Base-by-base conservation (phyloP, 2,113 vertebrate species). In the Cinclus cinclus region DNA sequence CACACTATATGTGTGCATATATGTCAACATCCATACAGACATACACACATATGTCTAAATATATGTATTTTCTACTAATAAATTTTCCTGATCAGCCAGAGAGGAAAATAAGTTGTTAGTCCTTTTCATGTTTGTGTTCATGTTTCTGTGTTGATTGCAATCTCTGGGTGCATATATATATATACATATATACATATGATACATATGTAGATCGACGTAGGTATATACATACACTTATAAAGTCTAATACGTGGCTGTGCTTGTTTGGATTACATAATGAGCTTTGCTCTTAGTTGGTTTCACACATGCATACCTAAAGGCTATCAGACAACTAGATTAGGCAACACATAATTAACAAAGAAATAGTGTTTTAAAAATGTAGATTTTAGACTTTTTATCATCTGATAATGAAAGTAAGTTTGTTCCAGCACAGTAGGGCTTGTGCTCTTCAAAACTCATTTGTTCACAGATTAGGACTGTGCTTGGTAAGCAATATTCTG, bases 11-110 rank as follows among this genome's bases (percentile, higher is more conserved):
- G 4, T 22, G 21, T 49, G 6, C 5, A 11, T 31, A 17, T 52
- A 30, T 10, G 1, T 44, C 46, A 46, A 28, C 1, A 27, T 56
- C 1, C 5, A 23, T 2, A 25, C 4, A 37, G 6, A 31, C 13
- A 37, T 46, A 22, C 17, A 42, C 5, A 28, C 6, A 7, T 46
- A 20, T 7, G 1, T 41, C 21, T 30, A 2, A 42, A 10, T 53
- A 28, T 11, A 22, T 35, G 2, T 28, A 4, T 67, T 81, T 90
- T 56, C 14, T 10, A 4, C 27, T 56, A 52, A 71, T 0, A 2
- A 56, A 2, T 10, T 73, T 81, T 74, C 31, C 31, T 64, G 21
- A 10, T 37, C 35, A 27, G 25, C 21, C 42, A 50, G 49, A 73
- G 67, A 52, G 12, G 6, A 6, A 22, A 86, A 30, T 10, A 11